These are phyloP conservation scores for Diadumene lineata DNA, from an alignment of 92 coral and sea anemone genomes.

Conservation along the genomic window DNA sequence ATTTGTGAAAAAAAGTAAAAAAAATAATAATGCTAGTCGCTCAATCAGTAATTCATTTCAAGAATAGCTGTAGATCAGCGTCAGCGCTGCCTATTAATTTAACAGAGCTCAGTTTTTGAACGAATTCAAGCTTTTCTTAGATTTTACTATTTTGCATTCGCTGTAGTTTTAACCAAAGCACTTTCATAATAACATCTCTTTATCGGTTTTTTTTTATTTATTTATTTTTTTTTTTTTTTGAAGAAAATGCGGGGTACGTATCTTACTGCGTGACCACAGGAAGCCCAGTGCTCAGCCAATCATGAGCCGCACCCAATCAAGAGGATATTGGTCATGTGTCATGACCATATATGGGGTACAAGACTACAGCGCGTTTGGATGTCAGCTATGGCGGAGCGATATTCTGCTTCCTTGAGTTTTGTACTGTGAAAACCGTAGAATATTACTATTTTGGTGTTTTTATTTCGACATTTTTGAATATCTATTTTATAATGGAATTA, in stretches of 20 bases:
- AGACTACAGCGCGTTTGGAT: conserved; percentile 44
- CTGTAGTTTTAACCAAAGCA: too few species aligned
- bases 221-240: not conserved
- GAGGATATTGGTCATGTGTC: conserved; percentile 27
- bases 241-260: not conserved
- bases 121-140: too few species aligned
- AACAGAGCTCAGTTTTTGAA: too few species aligned
- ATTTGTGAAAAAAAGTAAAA: too few species aligned
- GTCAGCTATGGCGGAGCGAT: conserved; percentile 52
- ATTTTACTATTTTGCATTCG: too few species aligned
- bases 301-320: conserved; percentile 44
- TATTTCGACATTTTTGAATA: conserved; percentile 6
- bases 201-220: not conserved
- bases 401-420: conserved; percentile 40
- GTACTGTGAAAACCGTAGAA: conserved; percentile 20
- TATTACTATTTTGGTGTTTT: not conserved
- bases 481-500: conserved; percentile 19
- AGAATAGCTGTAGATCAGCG: too few species aligned
- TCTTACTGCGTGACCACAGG: conserved; percentile 25
- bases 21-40: too few species aligned
- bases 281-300: conserved; percentile 12
- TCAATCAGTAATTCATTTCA: too few species aligned
- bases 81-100: too few species aligned
- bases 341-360: conserved; percentile 50
- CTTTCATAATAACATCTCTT: too few species aligned